Conservation (phyloP, 2,888 invertebrate genomes). For the Himalopsyche anomala region DNA sequence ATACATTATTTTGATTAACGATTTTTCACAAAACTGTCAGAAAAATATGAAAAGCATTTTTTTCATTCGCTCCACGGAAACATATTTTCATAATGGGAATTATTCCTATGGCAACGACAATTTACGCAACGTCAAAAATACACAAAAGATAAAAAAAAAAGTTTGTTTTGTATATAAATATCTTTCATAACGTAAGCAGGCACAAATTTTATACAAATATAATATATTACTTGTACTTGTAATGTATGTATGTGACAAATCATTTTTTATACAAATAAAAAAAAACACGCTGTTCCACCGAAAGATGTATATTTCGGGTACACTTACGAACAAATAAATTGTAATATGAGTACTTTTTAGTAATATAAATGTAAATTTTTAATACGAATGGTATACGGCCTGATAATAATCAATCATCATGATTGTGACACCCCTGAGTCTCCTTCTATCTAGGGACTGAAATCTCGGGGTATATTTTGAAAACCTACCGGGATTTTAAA, state of each 20-base stretch:
- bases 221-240: background rate
- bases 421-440: no score
- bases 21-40: background rate
- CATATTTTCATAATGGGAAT: background rate
- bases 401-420: no score
- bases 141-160: background rate
- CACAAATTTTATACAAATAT: background rate
- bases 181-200: background rate
- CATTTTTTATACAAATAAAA: background rate
- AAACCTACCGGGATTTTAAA: no score
- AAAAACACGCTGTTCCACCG: background rate
- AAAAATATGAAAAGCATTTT: background rate
- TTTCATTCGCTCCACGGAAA: background rate
- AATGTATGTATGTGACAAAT: background rate
- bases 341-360: no score
- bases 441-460: no score
- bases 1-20: no score
- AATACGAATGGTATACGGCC: no score
- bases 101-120: background rate
- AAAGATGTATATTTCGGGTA: background rate
- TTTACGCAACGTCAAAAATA: conserved; percentile 16
- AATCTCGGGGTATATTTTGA: no score
- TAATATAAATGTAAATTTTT: no score
- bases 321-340: no score
- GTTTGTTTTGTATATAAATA: background rate